A percentile compares a stretch with the other conserved stretches of the same genome.
phyloP scores from a whole-genome alignment of 2,113 vertebrate species.

The Odocoileus hemionus region DNA sequence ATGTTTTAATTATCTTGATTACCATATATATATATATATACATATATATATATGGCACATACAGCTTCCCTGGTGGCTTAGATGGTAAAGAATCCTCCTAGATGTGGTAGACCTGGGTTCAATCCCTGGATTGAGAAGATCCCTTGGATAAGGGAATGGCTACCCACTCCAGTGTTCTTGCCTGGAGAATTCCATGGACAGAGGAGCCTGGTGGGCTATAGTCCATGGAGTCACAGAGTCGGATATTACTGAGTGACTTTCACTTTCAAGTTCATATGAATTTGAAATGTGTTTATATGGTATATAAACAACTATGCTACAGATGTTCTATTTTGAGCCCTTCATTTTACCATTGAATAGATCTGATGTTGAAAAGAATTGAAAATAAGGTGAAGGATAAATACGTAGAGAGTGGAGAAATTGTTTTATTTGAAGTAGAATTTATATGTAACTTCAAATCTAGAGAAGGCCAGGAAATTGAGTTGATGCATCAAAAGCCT shows the following conservation, averaged over 20 bases:
- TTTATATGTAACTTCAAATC: not conserved
- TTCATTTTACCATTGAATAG: conserved; percentile 61
- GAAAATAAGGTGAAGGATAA: conserved; percentile 34
- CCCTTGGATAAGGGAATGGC: not conserved
- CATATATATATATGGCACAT: not conserved
- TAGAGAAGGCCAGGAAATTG: not conserved
- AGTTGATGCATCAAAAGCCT: not conserved
- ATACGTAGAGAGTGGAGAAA: conserved; percentile 27
- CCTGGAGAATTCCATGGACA: not conserved
- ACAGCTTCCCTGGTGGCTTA: not conserved
- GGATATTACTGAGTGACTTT: accelerated
- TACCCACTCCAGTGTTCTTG: not conserved
- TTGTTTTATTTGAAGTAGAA: conserved; percentile 48
- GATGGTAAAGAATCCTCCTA: not conserved
- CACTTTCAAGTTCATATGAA: not conserved
- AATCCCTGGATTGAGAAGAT: not conserved
- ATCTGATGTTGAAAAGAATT: conserved; percentile 49
- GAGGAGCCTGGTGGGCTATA: not conserved
- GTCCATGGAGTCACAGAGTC: not conserved
- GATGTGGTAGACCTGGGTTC: not conserved
- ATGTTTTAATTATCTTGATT: not conserved
- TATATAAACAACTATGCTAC: not conserved
- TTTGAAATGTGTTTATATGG: not conserved
- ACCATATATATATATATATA: not conserved
- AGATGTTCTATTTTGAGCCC: conserved; percentile 50